Evolutionary conservation across 2,113 vertebrate genomes (phyloP).

Genomic region (Myotis davidii): DNA sequence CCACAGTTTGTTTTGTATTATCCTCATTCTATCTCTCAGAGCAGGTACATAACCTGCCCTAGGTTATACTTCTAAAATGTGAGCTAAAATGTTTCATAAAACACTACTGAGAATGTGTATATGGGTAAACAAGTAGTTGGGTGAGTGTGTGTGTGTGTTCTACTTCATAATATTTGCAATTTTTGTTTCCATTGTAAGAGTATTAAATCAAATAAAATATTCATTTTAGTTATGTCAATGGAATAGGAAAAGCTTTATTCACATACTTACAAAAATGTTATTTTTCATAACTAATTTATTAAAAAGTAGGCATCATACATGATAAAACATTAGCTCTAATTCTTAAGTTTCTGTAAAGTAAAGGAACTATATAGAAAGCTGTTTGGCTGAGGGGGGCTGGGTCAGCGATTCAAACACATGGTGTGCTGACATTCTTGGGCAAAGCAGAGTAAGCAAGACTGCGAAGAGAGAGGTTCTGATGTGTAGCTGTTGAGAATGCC

Average conservation of each 20-base stretch:
- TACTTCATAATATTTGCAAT: background rate
- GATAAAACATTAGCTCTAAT: conserved; percentile 7
- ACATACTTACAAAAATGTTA: background rate
- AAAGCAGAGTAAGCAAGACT: background rate
- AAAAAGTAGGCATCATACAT: background rate
- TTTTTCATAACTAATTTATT: background rate
- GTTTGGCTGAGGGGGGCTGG: background rate
- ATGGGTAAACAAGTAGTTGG: background rate
- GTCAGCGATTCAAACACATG: background rate
- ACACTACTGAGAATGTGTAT: background rate
- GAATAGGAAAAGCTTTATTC: background rate
- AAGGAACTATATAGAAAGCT: background rate
- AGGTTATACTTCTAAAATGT: background rate
- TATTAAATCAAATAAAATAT: conserved; percentile 28
- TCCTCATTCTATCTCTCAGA: background rate
- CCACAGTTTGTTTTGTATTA: background rate
- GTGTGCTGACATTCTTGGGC: background rate
- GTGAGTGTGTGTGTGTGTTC: background rate
- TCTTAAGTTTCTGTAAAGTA: background rate
- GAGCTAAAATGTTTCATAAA: background rate
- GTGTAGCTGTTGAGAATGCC: background rate
- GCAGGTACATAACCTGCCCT: background rate
- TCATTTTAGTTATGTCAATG: background rate
- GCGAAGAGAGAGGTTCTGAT: background rate
- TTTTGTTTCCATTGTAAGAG: conserved; percentile 9